phyloP scores from a whole-genome alignment of 2,113 vertebrate species.

The Chlorodrepanis virens region DNA sequence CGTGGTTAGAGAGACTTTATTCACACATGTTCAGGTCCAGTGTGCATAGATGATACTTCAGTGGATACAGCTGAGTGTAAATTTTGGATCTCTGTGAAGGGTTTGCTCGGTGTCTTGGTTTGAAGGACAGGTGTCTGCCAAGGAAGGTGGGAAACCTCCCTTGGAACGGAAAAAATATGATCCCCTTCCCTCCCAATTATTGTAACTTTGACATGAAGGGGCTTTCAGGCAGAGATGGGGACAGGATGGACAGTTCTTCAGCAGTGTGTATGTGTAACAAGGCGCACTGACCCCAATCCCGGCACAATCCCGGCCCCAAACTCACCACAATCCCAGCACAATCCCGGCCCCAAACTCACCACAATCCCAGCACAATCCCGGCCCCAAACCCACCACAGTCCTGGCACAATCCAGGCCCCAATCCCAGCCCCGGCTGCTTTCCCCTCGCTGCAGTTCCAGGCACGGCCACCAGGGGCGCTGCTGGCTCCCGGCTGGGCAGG shows the following conservation, averaged over 20 bases:
- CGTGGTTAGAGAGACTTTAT: background rate
- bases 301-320: too few species aligned
- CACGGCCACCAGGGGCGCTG: background rate
- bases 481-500: background rate
- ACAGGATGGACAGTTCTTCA: fast-evolving
- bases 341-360: too few species aligned
- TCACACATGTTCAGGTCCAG: background rate
- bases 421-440: background rate
- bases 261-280: fast-evolving
- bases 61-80: background rate
- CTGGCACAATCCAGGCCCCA: too few species aligned
- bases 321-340: too few species aligned
- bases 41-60: background rate
- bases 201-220: background rate
- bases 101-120: background rate
- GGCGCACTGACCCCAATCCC: too few species aligned
- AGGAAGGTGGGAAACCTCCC: background rate
- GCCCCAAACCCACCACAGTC: too few species aligned
- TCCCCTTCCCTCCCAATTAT: fast-evolving
- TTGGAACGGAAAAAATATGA: background rate
- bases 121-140: background rate
- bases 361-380: too few species aligned
- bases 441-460: background rate
- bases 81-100: background rate
- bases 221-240: too few species aligned